phyloP scores from a whole-genome alignment of 2,113 vertebrate genomes.

The Lynx canadensis region DNA sequence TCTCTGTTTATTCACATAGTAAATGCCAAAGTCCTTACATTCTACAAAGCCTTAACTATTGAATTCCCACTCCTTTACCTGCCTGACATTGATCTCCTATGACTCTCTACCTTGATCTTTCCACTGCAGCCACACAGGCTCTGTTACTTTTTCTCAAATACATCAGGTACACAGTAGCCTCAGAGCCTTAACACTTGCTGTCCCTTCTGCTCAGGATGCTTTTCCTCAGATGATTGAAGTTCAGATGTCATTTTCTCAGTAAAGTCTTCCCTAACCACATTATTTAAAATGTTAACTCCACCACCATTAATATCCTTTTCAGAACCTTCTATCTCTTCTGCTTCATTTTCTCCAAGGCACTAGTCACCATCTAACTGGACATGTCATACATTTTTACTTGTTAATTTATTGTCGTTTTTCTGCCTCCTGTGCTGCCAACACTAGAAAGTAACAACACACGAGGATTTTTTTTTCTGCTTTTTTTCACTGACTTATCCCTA shows the following conservation, averaged over 20 bases:
- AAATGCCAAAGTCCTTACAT: background rate
- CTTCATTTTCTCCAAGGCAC: background rate
- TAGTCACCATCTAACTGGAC: background rate
- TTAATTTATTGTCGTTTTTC: background rate
- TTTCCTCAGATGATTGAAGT: background rate
- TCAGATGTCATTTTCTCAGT: background rate
- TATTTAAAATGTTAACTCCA: background rate
- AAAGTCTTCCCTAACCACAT: background rate
- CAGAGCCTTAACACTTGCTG: background rate
- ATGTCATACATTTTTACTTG: background rate
- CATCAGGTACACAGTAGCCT: background rate
- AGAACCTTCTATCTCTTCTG: background rate
- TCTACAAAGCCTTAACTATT: background rate
- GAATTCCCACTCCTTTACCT: background rate
- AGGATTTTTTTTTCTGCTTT: constrained; percentile 23
- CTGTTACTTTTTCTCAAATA: background rate
- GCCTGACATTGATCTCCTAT: background rate
- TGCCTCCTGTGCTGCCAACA: background rate
- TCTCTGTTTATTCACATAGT: background rate
- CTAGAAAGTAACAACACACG: background rate
- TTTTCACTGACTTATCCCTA: background rate
- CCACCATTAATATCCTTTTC: background rate
- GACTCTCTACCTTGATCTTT: background rate
- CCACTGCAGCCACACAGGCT: background rate
- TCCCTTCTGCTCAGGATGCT: background rate